Base-by-base conservation (phyloP, 1,140 invertebrate genomes). In the Rhyacophila brunnea region DNA sequence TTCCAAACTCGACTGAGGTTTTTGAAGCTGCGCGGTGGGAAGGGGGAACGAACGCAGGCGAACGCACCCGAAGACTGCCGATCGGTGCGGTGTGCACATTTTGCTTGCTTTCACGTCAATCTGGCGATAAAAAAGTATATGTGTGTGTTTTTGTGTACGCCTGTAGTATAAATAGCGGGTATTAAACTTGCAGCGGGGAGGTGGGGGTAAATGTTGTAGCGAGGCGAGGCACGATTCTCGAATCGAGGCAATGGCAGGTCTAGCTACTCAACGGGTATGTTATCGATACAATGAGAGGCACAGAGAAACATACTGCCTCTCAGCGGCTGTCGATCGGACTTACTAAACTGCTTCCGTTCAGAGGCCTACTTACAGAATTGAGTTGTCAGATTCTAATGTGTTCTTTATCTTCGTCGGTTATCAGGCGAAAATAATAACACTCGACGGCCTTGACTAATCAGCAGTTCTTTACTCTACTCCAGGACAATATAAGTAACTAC, bases 1-100 rank as follows among this genome's bases (percentile, higher is more conserved):
- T 45, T 53, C 50, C 48, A 42, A 53, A 59, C 57, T 59, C 58
- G 58, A 60, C 58, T 60, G 58, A 38, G 36, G 43, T 32, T 15
- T 49, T 42, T 13, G 40, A 49, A 34, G 48, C 28, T 35, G 17
- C 35, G 44, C 51, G 19, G 44, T 28, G 42, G 51, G 15, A 42
- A 14, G 34, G 43, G 35, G 13, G 43, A 17, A 43, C 50, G 58
- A 49, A 10, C 14, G 19, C 6, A 42, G 20, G 10, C 58, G 58
- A 48, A 44, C 51, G 19, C 5, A 2, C 13, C 43, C 58, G 58
- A 55, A 42, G 20, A 47, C 13, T 10, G 6, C 50, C 58, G 58
- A 60, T 32, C 32, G 43, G 51, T 35, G 46, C 45, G 35, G 19
- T 19, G 55, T 57, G 45, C 47, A 42, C 55, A 57, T 34, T 48